Conservation (phyloP, 2,888 invertebrate genomes). For the Heliconius ethilla region DNA sequence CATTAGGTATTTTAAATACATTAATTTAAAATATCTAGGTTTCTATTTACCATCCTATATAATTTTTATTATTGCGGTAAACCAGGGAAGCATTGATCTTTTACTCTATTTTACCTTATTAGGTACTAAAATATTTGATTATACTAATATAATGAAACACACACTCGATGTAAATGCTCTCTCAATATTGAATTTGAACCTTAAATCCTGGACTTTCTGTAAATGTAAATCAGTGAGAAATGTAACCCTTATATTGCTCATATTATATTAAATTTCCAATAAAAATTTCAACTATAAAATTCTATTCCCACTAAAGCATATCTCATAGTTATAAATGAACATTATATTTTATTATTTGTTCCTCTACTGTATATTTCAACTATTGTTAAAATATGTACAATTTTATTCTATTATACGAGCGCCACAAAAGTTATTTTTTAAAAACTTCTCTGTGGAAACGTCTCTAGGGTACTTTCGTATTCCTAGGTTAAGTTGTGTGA, state of each 20-base stretch:
- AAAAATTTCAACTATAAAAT: neutral
- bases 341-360: constrained; percentile 15
- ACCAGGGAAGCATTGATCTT: too few relatives aligned
- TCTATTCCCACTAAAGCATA: constrained; percentile 9
- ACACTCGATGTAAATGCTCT: too few relatives aligned
- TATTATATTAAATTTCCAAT: constrained; percentile 8
- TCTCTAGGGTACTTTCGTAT: constrained; percentile 21
- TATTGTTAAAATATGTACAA: constrained; percentile 17
- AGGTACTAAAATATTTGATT: too few relatives aligned
- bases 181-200: too few relatives aligned
- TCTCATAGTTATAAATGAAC: constrained; percentile 8
- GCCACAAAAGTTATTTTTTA: constrained; percentile 13
- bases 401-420: constrained; percentile 21
- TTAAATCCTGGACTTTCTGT: too few relatives aligned
- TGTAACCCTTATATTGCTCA: neutral
- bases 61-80: neutral
- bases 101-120: too few relatives aligned
- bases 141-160: too few relatives aligned
- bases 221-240: too few relatives aligned
- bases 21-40: neutral
- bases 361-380: constrained; percentile 1
- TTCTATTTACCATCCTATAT: neutral
- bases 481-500: constrained; percentile 22
- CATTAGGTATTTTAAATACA: neutral
- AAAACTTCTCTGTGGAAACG: constrained; percentile 13